Evolutionary conservation across 1,140 invertebrate genomes (phyloP).

Genomic region (Caenorhabditis briggsae): DNA sequence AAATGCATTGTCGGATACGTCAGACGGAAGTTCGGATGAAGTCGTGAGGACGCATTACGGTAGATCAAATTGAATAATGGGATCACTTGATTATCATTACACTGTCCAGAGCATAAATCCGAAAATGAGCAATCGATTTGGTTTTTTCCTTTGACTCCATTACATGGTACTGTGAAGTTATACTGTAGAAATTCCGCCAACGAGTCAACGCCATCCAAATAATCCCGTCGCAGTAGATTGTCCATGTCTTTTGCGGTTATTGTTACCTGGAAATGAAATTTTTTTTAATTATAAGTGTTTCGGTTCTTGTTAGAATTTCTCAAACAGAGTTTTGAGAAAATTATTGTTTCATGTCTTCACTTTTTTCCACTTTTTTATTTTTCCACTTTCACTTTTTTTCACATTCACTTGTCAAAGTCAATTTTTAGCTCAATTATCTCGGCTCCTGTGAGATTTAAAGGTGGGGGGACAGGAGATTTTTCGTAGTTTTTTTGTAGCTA

Average conservation of each 20-base stretch:
- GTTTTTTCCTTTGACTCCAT: not conserved
- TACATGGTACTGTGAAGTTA: slow-evolving; percentile 67
- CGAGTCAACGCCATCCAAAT: slow-evolving; percentile 63
- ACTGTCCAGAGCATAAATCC: slow-evolving; percentile 66
- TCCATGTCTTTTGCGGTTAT: slow-evolving; percentile 66
- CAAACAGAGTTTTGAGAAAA: too few relatives aligned
- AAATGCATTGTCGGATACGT: slow-evolving; percentile 69
- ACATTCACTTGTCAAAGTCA: too few relatives aligned
- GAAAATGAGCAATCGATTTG: slow-evolving; percentile 60
- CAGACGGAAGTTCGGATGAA: slow-evolving; percentile 69
- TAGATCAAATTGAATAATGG: slow-evolving; percentile 69
- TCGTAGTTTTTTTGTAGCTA: too few relatives aligned
- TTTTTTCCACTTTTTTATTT: too few relatives aligned
- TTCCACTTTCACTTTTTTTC: too few relatives aligned
- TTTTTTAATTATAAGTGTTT: too few relatives aligned
- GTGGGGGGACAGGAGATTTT: too few relatives aligned
- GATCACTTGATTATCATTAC: slow-evolving; percentile 68
- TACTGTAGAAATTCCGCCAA: slow-evolving; percentile 64
- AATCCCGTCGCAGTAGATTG: slow-evolving; percentile 64
- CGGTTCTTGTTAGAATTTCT: too few relatives aligned
- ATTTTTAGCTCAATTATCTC: too few relatives aligned
- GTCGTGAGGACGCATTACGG: slow-evolving; percentile 61
- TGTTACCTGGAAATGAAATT: slow-evolving; percentile 67
- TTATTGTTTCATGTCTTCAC: too few relatives aligned
- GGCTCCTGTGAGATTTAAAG: too few relatives aligned